Evolutionary conservation across 2,888 invertebrate species (phyloP).

Genomic region (Aquatica leii): DNA sequence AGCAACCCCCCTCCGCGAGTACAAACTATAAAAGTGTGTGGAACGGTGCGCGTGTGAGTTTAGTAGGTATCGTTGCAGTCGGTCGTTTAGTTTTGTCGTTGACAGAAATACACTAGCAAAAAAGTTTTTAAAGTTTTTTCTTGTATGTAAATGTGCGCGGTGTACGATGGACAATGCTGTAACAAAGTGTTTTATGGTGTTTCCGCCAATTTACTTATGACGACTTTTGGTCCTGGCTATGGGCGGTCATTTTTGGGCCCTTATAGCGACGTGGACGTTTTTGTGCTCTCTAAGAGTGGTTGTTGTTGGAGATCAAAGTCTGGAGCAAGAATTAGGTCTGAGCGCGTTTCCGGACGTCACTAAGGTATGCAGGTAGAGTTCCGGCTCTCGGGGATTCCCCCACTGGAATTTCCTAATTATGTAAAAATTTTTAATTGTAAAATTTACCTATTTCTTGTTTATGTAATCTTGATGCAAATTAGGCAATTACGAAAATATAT

Average conservation of each 20-base stretch:
- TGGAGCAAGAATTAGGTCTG: slow-evolving; percentile 54
- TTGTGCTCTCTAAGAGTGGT: slow-evolving; percentile 48
- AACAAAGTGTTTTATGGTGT: slow-evolving; percentile 44
- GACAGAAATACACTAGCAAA: slow-evolving; percentile 40
- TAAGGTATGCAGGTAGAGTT: slow-evolving; percentile 50
- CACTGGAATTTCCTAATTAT: slow-evolving; percentile 47
- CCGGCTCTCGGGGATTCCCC: slow-evolving; percentile 46
- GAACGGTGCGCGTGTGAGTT: slow-evolving; percentile 51
- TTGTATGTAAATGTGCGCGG: slow-evolving; percentile 10
- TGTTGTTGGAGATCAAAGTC: slow-evolving; percentile 45
- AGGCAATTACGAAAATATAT: slow-evolving; percentile 7
- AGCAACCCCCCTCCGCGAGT: slow-evolving; percentile 46
- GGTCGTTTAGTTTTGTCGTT: slow-evolving; percentile 35
- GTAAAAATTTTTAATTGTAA: slow-evolving; percentile 9
- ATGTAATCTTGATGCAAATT: slow-evolving; percentile 1
- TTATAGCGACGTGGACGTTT: slow-evolving; percentile 55
- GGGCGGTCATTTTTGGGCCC: slow-evolving; percentile 54
- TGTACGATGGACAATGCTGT: slow-evolving; percentile 32
- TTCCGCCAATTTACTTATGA: slow-evolving; percentile 49
- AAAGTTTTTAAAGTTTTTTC: slow-evolving; percentile 13
- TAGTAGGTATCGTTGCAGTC: slow-evolving; percentile 41
- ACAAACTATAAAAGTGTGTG: slow-evolving; percentile 53
- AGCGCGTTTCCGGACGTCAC: slow-evolving; percentile 53
- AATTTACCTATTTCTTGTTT: not conserved
- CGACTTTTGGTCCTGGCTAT: slow-evolving; percentile 55